Conservation (phyloP, 2,797 vertebrate species). For the Trichosurus vulpecula region DNA sequence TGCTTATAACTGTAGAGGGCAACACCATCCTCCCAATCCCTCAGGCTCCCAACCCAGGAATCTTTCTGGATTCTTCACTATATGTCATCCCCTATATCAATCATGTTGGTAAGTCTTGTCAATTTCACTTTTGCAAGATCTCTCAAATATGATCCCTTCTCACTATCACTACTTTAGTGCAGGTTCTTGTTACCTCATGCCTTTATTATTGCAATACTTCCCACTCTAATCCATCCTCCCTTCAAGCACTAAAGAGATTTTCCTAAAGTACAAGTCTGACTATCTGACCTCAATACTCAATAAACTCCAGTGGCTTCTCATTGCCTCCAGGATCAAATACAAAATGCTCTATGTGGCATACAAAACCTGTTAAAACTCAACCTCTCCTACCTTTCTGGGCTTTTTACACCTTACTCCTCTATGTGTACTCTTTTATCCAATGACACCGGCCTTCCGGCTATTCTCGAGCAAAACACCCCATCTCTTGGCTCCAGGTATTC, state of each 20-base stretch:
- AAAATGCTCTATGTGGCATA: neutral
- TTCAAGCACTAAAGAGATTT: neutral
- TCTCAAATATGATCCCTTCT: too few relatives aligned
- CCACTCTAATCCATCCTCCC: neutral
- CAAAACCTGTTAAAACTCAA: neutral
- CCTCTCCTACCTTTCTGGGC: neutral
- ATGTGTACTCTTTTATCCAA: neutral
- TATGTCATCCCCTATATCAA: too few relatives aligned
- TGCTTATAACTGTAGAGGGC: too few relatives aligned
- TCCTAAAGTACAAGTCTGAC: neutral
- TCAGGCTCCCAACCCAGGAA: too few relatives aligned
- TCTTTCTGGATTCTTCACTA: too few relatives aligned
- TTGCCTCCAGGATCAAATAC: neutral
- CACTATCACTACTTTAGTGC: too few relatives aligned
- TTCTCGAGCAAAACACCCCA: neutral
- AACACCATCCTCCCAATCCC: too few relatives aligned
- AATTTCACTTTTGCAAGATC: too few relatives aligned
- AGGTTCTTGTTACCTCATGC: too few relatives aligned
- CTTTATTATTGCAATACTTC: too few relatives aligned
- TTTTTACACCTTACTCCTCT: neutral
- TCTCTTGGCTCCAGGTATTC: neutral
- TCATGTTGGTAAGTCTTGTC: too few relatives aligned
- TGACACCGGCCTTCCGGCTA: neutral
- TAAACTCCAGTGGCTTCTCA: neutral
- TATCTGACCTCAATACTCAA: neutral